Conservation (phyloP, 2,113 vertebrate genomes). For the Lamprotornis superbus region DNA sequence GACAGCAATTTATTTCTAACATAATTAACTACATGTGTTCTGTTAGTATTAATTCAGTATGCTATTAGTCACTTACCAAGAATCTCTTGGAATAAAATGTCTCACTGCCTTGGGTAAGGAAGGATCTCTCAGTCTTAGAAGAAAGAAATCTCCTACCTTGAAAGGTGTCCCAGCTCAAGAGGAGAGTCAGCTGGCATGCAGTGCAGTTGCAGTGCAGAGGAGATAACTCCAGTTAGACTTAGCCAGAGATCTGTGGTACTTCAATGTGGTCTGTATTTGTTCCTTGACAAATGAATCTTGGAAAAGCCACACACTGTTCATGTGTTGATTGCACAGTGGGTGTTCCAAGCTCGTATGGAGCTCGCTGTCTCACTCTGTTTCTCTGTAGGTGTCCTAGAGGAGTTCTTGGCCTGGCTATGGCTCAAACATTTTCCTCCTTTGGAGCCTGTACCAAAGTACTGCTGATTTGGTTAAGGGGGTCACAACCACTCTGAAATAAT, state of each 20-base stretch:
- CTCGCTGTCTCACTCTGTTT: not conserved
- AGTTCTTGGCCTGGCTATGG: not conserved
- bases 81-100: not conserved
- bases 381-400: not conserved
- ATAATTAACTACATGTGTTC: not conserved
- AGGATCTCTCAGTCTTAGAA: not conserved
- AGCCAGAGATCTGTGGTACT: not conserved
- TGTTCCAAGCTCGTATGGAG: not conserved
- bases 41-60: not conserved
- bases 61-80: not conserved
- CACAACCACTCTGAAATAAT: not conserved
- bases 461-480: not conserved
- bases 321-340: fast-evolving
- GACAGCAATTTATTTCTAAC: not conserved
- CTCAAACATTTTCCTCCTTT: not conserved
- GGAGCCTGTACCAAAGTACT: not conserved
- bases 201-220: too few species aligned
- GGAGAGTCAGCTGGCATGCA: not conserved
- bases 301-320: not conserved
- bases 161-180: not conserved
- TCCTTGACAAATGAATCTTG: not conserved
- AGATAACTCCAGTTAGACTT: not conserved
- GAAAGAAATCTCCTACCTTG: not conserved
- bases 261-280: not conserved
- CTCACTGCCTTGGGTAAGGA: not conserved